Evolutionary conservation across 2,888 invertebrate species (phyloP), one percentile per base, ranked within the genome.

Genomic region (Drosophila setosimentum): DNA sequence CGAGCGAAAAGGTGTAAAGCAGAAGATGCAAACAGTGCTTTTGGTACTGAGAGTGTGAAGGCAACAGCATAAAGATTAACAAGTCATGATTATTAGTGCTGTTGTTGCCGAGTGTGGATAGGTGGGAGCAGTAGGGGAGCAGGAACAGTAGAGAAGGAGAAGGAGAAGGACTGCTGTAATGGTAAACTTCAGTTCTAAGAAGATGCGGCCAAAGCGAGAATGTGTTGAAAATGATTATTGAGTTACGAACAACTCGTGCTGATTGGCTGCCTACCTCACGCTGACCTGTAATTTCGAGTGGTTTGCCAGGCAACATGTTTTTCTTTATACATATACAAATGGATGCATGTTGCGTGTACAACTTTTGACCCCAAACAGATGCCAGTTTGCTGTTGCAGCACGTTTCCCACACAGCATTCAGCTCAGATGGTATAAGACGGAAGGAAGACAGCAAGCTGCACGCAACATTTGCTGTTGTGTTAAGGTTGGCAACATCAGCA

Each of bases 31-130:
- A 69, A 75, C 63, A 71, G 50, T 70, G 49, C 64, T 45, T 37
- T 32, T 45, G 30, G 49, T 49, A 49, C 35, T 27, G 18, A 55
- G 64, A 54, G 78, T 73, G 72, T 75, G 75, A 76, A 72, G 86
- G 68, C 58, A 83, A 74, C 70, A 89, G 86, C 87, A 78, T 82
- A 79, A 91, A 90, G 89, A 91, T 91, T 83, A 86, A 84, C 90
- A 87, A 87, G 87, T 91, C 91, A 89, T 85, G 91, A 91, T 91
- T 92, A 86, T 90, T 85, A 84, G 79, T 84, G 78, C 72, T 75
- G 65, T 60, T 63, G 57, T 53, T 62, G 66, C 32, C 27, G 32
- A 11, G 35, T 3, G 13, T 58, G 50, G 64, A 30, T 37, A 24
- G 8, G n/a, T 3, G 13, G 13, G 10, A 30, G 42, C n/a, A n/a